phyloP scores from a whole-genome alignment of 2,113 vertebrate genomes.

The Eulemur macaco region DNA sequence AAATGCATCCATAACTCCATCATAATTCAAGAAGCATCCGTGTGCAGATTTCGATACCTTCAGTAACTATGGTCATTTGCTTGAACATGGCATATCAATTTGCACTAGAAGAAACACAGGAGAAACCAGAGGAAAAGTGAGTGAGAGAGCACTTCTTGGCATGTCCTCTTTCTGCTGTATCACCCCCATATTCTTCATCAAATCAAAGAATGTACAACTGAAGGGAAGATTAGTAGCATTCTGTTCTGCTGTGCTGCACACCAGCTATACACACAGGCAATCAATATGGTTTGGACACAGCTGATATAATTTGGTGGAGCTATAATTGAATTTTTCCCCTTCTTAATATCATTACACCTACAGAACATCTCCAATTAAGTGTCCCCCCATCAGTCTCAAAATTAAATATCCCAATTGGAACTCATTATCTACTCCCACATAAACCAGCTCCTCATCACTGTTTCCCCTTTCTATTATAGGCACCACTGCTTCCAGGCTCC shows the following conservation, averaged over 20 bases:
- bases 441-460: conserved; percentile 46
- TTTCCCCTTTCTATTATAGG: conserved; percentile 69
- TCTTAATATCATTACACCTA: conserved; percentile 78
- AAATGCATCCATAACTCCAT: neutral
- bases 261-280: conserved; percentile 53
- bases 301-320: conserved; percentile 65
- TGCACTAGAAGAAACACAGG: neutral
- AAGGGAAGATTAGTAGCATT: conserved; percentile 3
- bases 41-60: neutral
- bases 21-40: neutral
- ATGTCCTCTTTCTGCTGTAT: neutral
- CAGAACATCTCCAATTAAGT: conserved; percentile 78
- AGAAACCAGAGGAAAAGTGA: neutral
- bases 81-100: neutral
- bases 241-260: neutral
- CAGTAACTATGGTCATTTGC: neutral
- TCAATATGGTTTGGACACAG: conserved; percentile 69
- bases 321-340: conserved; percentile 75
- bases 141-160: neutral
- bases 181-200: conserved; percentile 26
- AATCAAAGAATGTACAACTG: neutral
- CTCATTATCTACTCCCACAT: conserved; percentile 73
- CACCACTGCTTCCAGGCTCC: conserved; percentile 45
- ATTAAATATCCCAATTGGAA: conserved; percentile 78
- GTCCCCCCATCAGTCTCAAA: conserved; percentile 69